Evolutionary conservation across 1,140 invertebrate species (phyloP).

Genomic region (Drosophila biarmipes): DNA sequence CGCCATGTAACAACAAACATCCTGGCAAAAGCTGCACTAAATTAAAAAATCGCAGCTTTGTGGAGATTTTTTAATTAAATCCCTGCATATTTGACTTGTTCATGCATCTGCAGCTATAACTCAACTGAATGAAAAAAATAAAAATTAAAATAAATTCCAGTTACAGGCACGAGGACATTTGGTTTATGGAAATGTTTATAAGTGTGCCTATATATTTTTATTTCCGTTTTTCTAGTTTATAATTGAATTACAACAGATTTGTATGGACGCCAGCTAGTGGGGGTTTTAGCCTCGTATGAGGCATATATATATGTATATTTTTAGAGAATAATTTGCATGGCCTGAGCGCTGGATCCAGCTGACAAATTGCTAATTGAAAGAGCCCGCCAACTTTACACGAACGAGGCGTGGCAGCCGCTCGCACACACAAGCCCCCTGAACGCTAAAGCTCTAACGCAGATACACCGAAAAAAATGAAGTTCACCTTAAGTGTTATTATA

Average conservation of each 20-base stretch:
- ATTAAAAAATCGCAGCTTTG: conserved; percentile 41
- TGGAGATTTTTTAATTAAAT: conserved; percentile 52
- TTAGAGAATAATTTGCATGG: conserved; percentile 62
- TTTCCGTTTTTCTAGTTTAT: conserved; percentile 50
- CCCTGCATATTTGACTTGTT: conserved; percentile 48
- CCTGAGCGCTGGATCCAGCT: conserved; percentile 53
- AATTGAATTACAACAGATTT: conserved; percentile 75
- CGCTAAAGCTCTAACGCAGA: conserved; percentile 9
- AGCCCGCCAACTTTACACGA: conserved; percentile 55
- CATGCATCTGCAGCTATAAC: conserved; percentile 27
- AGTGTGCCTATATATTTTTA: conserved; percentile 30
- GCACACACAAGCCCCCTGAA: conserved; percentile 16
- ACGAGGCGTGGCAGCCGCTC: conserved; percentile 38
- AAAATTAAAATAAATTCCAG: conserved; percentile 42
- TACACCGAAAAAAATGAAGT: not conserved
- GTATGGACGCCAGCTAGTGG: conserved; percentile 22
- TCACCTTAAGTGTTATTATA: not conserved
- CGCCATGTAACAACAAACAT: not conserved
- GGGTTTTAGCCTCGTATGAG: conserved; percentile 21
- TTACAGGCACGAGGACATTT: conserved; percentile 25
- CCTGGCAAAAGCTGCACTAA: conserved; percentile 1
- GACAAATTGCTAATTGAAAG: conserved; percentile 81
- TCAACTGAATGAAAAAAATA: conserved; percentile 15
- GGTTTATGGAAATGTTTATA: conserved; percentile 54
- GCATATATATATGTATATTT: conserved; percentile 13